These are phyloP conservation scores for Odocoileus virginianus DNA, from an alignment of 2,113 vertebrate species.

Conservation along the genomic window DNA sequence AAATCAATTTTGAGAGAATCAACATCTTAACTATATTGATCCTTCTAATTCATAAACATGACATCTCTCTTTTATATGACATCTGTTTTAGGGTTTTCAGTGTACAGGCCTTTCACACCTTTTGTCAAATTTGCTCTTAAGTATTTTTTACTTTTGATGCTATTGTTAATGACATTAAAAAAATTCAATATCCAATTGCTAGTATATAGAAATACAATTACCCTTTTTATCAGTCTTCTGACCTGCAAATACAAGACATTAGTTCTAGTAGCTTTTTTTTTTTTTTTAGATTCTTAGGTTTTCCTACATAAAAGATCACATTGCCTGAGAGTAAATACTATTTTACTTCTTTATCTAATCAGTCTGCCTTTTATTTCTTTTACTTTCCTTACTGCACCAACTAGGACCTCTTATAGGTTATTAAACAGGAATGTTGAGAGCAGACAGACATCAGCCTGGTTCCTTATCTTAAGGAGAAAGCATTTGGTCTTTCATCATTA, in stretches of 20 bases:
- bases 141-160: background rate
- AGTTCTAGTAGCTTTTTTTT: background rate
- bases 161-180: background rate
- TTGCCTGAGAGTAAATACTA: background rate
- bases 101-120: background rate
- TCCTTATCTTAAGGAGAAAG: background rate
- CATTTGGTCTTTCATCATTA: background rate
- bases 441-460: background rate
- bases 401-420: background rate
- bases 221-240: background rate
- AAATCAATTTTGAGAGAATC: background rate
- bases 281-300: background rate
- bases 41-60: background rate
- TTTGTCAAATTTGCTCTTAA: background rate
- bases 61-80: background rate
- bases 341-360: background rate
- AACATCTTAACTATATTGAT: background rate
- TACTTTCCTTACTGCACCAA: background rate
- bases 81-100: background rate
- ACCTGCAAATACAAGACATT: background rate
- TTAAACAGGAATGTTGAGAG: background rate
- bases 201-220: background rate
- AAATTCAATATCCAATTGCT: background rate
- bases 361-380: background rate
- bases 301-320: background rate